These are phyloP conservation scores for Pinna nobilis DNA, from an alignment of 1,140 invertebrate species.

Conservation along the genomic window DNA sequence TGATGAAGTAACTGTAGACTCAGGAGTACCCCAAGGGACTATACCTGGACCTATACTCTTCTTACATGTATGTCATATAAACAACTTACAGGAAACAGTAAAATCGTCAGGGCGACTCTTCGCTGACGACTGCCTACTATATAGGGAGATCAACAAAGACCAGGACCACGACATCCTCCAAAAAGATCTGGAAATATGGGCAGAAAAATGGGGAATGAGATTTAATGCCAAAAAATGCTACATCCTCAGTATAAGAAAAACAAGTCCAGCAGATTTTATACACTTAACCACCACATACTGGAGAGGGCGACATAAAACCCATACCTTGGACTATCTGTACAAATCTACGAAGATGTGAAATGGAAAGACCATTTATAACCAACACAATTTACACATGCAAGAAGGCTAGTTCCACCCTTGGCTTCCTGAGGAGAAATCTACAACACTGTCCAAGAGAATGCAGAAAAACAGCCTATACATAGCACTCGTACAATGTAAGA, in stretches of 20 bases:
- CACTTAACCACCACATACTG: slow-evolving; percentile 17
- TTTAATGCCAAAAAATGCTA: slow-evolving; percentile 43
- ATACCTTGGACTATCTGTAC: slow-evolving; percentile 10
- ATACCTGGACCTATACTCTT: slow-evolving; percentile 34
- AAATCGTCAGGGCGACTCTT: slow-evolving; percentile 41
- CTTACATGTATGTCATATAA: slow-evolving; percentile 40
- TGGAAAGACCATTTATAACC: slow-evolving; percentile 1
- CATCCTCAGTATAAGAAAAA: slow-evolving; percentile 20
- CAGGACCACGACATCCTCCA: slow-evolving; percentile 45
- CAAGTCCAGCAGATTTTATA: slow-evolving; percentile 15
- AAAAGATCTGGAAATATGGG: slow-evolving; percentile 44
- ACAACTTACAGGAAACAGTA: slow-evolving; percentile 40
- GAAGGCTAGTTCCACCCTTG: slow-evolving; percentile 13
- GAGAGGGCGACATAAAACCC: slow-evolving; percentile 20
- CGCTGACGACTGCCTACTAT: slow-evolving; percentile 47
- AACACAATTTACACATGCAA: background rate
- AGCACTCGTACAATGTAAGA: slow-evolving; percentile 11
- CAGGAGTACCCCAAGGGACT: slow-evolving; percentile 39
- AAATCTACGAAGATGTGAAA: slow-evolving; percentile 14
- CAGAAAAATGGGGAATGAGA: slow-evolving; percentile 41
- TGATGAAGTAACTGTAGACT: slow-evolving; percentile 16
- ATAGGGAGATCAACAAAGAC: slow-evolving; percentile 21
- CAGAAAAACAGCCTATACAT: slow-evolving; percentile 32
- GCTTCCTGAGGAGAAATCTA: slow-evolving; percentile 16
- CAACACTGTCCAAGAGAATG: slow-evolving; percentile 14